Conservation (phyloP, 1,140 invertebrate genomes). For the Halotydeus destructor region DNA sequence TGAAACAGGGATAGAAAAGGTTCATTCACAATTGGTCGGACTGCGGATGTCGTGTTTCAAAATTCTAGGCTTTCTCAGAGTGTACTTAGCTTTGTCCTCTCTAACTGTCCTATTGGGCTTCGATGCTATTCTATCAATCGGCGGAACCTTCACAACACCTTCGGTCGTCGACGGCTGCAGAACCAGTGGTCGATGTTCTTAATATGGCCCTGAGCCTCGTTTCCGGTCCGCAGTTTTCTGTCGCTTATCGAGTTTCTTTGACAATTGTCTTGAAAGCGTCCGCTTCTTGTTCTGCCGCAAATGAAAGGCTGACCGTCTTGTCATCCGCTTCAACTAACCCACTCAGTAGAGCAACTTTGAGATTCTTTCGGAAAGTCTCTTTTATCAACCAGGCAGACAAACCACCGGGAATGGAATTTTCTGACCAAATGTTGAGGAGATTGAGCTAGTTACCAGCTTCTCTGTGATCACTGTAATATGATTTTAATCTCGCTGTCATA, state of each 20-base stretch:
- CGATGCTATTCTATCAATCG: not conserved
- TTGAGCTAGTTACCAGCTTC: conserved; percentile 46
- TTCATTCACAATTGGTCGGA: conserved; percentile 70
- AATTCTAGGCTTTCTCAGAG: conserved; percentile 39
- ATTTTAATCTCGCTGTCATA: conserved; percentile 41
- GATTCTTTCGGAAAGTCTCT: conserved; percentile 62
- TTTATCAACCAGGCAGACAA: conserved; percentile 72
- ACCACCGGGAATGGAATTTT: conserved; percentile 64
- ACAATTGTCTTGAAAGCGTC: conserved; percentile 42
- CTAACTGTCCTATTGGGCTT: conserved; percentile 1
- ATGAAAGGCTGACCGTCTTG: conserved; percentile 68
- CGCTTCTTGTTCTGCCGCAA: conserved; percentile 73
- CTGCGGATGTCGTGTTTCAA: conserved; percentile 70
- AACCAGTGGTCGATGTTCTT: conserved; percentile 18
- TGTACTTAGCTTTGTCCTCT: conserved; percentile 24
- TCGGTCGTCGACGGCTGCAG: not conserved
- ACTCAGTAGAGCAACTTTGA: conserved; percentile 68
- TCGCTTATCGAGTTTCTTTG: conserved; percentile 24
- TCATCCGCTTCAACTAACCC: conserved; percentile 83
- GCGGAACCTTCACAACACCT: not conserved
- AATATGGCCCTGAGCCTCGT: not conserved
- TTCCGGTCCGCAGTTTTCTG: conserved; percentile 6
- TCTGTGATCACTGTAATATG: conserved; percentile 62
- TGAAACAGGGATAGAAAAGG: too few species aligned
- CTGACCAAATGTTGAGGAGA: conserved; percentile 65